Percentiles rank a stretch among this genome's conserved stretches.
These are phyloP conservation scores for Pseudomyrmex pallidus DNA, from an alignment of 1,140 invertebrate species.

Conservation along the genomic window DNA sequence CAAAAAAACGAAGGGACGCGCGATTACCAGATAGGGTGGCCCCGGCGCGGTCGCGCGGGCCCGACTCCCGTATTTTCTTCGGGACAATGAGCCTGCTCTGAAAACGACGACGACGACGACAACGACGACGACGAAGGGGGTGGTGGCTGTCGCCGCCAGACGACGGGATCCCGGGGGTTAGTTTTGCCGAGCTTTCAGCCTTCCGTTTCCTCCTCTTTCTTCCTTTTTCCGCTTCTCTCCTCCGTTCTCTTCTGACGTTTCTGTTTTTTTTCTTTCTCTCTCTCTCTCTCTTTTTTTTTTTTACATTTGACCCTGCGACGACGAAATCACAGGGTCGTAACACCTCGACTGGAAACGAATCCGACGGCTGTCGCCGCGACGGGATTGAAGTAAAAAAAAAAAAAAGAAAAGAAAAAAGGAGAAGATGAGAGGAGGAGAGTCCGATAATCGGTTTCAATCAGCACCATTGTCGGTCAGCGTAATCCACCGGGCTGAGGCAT, in stretches of 20 bases:
- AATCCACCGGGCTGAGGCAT: constrained; percentile 50
- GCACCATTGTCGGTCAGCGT: constrained; percentile 81
- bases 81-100: constrained; percentile 65
- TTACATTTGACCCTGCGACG: constrained; percentile 81
- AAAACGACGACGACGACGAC: constrained; percentile 34
- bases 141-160: constrained; percentile 62
- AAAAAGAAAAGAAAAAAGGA: constrained; percentile 58
- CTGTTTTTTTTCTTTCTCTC: constrained; percentile 9
- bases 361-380: constrained; percentile 78
- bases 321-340: constrained; percentile 82
- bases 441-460: constrained; percentile 84
- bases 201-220: constrained; percentile 62
- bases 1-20: constrained; percentile 63
- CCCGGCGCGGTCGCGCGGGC: constrained; percentile 48
- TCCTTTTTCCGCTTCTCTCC: constrained; percentile 32
- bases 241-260: neutral
- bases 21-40: constrained; percentile 73
- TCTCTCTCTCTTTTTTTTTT: constrained; percentile 70
- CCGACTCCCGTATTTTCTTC: constrained; percentile 31
- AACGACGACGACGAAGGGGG: constrained; percentile 60
- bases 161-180: constrained; percentile 17
- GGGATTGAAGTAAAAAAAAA: constrained; percentile 73
- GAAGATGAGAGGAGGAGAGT: constrained; percentile 64
- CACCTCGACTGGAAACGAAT: constrained; percentile 80
- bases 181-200: constrained; percentile 44